Percentiles rank a stretch among this genome's conserved stretches.
Conservation (phyloP, 2,888 invertebrate species). For the Glyphotaelius pellucidus region DNA sequence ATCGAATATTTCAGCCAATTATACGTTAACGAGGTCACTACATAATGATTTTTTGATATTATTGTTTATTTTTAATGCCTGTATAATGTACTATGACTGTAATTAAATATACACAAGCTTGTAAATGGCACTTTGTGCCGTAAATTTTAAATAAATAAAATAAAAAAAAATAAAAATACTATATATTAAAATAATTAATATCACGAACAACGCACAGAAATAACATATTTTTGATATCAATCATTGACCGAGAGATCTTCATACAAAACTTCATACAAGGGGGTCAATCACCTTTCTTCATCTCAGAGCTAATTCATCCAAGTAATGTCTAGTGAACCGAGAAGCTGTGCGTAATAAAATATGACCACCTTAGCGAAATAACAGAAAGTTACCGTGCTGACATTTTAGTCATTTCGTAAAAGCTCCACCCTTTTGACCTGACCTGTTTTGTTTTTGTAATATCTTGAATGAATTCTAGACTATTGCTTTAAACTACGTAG, state of each 20-base stretch:
- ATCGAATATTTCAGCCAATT: no score
- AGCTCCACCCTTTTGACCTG: neutral
- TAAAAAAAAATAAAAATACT: no score
- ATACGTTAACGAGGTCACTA: no score
- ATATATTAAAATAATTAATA: no score
- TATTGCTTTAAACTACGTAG: neutral
- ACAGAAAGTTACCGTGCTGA: neutral
- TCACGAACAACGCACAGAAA: neutral
- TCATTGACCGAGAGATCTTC: neutral
- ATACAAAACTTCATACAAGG: neutral
- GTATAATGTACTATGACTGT: no score
- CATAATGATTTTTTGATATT: no score
- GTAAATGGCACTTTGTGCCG: no score
- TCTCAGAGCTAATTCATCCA: constrained; percentile 5
- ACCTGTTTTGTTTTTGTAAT: neutral
- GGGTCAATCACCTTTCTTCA: constrained; percentile 7
- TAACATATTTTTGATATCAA: neutral
- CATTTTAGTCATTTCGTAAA: neutral
- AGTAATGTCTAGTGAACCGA: neutral
- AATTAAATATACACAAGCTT: no score
- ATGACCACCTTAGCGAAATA: neutral
- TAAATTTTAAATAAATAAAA: no score
- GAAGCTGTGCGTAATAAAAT: neutral
- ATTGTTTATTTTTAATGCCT: no score
- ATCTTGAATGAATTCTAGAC: neutral